phyloP scores from a whole-genome alignment of 1,140 invertebrate genomes.

The Agrypnia vestita region DNA sequence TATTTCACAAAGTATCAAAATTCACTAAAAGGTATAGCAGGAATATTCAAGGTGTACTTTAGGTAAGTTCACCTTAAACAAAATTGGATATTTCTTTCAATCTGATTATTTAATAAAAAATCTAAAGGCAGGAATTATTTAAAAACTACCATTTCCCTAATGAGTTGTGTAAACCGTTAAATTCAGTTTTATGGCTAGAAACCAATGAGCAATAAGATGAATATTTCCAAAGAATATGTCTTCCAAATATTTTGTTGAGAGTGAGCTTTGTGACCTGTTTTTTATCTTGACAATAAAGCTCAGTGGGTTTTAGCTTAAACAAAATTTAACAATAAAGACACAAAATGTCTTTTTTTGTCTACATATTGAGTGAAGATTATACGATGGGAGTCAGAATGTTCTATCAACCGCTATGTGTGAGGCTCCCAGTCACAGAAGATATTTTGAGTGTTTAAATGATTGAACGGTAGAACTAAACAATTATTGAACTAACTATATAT shows the following conservation, averaged over 20 bases:
- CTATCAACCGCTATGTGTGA: too few species aligned
- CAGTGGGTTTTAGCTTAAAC: constrained; percentile 11
- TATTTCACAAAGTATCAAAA: constrained; percentile 74
- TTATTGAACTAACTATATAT: constrained; percentile 52
- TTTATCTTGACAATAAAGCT: constrained; percentile 24
- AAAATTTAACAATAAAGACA: constrained; percentile 18
- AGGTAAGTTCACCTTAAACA: constrained; percentile 32
- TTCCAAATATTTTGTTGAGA: constrained; percentile 25
- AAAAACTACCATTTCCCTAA: constrained; percentile 35
- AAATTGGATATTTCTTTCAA: constrained; percentile 18
- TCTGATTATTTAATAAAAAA: constrained; percentile 32
- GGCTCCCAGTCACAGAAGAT: too few species aligned
- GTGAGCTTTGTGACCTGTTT: constrained; percentile 34
- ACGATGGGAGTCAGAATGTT: too few species aligned
- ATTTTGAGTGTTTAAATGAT: constrained; percentile 1
- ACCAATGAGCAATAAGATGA: neutral
- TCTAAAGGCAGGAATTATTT: constrained; percentile 46
- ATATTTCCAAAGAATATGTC: neutral
- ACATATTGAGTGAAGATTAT: too few species aligned
- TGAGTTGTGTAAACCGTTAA: constrained; percentile 25
- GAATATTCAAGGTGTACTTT: constrained; percentile 28
- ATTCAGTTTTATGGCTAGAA: constrained; percentile 11
- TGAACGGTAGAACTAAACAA: constrained; percentile 17
- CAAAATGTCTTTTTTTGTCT: neutral
- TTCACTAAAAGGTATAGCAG: constrained; percentile 73